Evolutionary conservation across 1,140 invertebrate species (phyloP).

Genomic region (Bombus impatiens): DNA sequence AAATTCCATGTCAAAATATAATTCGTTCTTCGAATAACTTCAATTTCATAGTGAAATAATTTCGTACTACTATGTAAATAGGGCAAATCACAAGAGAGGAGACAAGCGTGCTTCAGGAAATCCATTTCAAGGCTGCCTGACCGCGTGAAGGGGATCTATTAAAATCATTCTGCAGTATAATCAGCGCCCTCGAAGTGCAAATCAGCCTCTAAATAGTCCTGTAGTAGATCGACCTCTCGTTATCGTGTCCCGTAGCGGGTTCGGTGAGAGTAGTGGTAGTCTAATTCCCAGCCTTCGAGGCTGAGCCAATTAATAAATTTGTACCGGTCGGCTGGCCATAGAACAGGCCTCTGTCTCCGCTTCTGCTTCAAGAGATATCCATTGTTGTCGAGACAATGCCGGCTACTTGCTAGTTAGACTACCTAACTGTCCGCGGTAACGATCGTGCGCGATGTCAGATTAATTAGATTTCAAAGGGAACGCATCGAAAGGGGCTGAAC

Average conservation of each 20-base stretch:
- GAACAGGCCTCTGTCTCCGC: constrained; percentile 64
- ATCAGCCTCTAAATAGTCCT: constrained; percentile 53
- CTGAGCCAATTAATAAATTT: constrained; percentile 74
- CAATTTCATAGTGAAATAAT: not conserved
- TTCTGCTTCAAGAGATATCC: constrained; percentile 59
- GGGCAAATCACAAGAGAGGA: not conserved
- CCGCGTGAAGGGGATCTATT: constrained; percentile 14
- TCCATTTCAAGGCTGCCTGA: constrained; percentile 2
- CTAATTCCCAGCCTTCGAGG: constrained; percentile 61
- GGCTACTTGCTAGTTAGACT: constrained; percentile 70
- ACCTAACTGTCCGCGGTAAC: constrained; percentile 63
- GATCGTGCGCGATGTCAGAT: constrained; percentile 60
- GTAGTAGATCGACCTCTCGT: constrained; percentile 40
- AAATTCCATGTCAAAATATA: not conserved
- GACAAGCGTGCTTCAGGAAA: not conserved
- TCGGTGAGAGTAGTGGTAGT: not conserved
- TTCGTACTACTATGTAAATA: not conserved
- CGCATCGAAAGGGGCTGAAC: constrained; percentile 6
- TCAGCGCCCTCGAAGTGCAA: constrained; percentile 51
- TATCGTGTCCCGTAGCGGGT: constrained; percentile 42
- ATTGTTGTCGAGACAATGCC: constrained; percentile 70
- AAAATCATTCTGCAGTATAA: constrained; percentile 36
- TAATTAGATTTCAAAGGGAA: constrained; percentile 66
- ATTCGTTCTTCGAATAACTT: not conserved
- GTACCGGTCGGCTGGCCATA: constrained; percentile 58